Evolutionary conservation across 2,888 invertebrate genomes (phyloP).

Genomic region (Pammene fasciana): DNA sequence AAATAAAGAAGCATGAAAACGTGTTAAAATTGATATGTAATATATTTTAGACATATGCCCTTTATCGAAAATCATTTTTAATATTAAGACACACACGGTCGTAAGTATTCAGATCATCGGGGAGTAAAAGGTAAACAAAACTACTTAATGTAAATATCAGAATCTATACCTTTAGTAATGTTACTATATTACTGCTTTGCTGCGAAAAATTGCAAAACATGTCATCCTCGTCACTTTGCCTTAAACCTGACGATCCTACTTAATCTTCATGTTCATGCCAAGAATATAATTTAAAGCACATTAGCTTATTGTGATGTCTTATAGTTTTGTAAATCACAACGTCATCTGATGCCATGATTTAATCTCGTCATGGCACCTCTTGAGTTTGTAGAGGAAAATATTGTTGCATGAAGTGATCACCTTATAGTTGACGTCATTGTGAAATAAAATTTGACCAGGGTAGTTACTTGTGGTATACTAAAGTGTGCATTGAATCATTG

Average conservation of each 20-base stretch:
- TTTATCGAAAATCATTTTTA: too few species aligned
- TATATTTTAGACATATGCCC: too few species aligned
- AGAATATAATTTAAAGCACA: constrained; percentile 11
- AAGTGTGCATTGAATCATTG: constrained; percentile 29
- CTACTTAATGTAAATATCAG: too few species aligned
- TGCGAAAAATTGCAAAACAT: constrained; percentile 25
- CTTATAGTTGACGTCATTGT: constrained; percentile 36
- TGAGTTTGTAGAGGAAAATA: constrained; percentile 11
- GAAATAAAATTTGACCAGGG: constrained; percentile 29
- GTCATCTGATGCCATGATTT: constrained; percentile 2
- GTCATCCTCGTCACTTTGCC: constrained; percentile 1
- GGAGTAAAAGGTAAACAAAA: too few species aligned
- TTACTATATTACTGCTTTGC: background rate
- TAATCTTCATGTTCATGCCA: constrained; percentile 8
- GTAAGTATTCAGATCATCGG: too few species aligned
- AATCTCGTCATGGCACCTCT: constrained; percentile 17
- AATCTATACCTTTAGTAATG: too few species aligned
- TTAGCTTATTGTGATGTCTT: constrained; percentile 13
- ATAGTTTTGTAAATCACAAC: background rate
- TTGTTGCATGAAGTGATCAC: constrained; percentile 17
- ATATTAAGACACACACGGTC: too few species aligned
- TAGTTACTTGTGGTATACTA: constrained; percentile 35
- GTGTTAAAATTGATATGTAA: too few species aligned
- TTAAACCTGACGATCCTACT: background rate
- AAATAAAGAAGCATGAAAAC: background rate